Conservation (phyloP, 2,113 vertebrate species). For the Gila orcuttii region DNA sequence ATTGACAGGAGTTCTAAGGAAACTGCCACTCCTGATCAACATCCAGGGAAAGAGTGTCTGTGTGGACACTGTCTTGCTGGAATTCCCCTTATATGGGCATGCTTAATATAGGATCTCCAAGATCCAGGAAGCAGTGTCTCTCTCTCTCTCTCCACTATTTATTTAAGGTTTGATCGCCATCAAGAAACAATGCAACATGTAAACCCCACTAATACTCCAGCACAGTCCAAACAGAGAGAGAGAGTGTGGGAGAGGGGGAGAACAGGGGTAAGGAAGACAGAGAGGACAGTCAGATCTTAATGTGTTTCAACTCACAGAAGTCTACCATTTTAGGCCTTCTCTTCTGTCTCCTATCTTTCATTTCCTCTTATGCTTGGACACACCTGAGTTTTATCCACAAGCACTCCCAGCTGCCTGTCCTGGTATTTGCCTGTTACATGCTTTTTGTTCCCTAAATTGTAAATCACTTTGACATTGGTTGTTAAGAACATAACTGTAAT, state of each 20-base stretch:
- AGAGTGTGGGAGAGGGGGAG: not conserved
- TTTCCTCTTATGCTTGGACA: constrained; percentile 6
- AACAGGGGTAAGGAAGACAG: not conserved
- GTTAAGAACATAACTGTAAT: not conserved
- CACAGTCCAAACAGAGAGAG: constrained; percentile 23
- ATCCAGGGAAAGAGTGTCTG: constrained; percentile 61
- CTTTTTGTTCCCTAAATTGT: not conserved
- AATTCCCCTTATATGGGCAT: constrained; percentile 86
- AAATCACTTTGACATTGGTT: constrained; percentile 11
- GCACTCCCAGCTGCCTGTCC: not conserved
- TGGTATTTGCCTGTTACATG: not conserved
- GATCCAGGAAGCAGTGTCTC: constrained; percentile 67
- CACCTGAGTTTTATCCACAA: not conserved
- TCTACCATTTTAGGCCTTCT: constrained; percentile 36
- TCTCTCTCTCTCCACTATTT: constrained; percentile 56
- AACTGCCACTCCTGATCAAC: constrained; percentile 49
- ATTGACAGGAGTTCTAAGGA: constrained; percentile 30
- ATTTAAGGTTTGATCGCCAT: constrained; percentile 60
- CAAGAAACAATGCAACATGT: constrained; percentile 63
- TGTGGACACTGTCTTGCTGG: constrained; percentile 66
- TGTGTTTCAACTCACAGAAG: constrained; percentile 24
- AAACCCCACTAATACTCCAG: constrained; percentile 54
- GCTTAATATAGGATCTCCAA: constrained; percentile 81
- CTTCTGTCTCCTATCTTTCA: not conserved
- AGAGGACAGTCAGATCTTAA: constrained; percentile 23